Conservation (phyloP, 2,113 vertebrate genomes). For the Rhipidura dahli region DNA sequence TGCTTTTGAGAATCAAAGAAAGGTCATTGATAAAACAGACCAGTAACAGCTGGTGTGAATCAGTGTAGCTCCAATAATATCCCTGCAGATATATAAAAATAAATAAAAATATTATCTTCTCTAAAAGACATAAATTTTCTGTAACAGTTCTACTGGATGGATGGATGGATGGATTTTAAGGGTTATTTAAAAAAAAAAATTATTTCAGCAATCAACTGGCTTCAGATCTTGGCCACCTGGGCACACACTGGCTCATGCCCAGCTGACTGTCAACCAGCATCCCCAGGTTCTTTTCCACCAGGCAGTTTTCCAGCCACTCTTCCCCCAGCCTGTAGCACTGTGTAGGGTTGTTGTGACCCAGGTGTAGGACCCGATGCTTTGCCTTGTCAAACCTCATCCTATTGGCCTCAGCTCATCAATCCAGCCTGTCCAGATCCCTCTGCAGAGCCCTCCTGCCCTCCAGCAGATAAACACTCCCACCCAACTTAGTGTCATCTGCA, state of each 20-base stretch:
- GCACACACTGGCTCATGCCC: not conserved
- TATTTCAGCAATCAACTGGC: not conserved
- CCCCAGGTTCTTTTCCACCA: not conserved
- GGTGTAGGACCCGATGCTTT: fast-evolving
- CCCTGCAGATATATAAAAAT: not conserved
- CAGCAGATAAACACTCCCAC: not conserved
- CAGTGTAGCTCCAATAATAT: not conserved
- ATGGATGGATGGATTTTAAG: not conserved
- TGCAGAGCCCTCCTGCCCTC: not conserved
- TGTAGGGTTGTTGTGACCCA: not conserved
- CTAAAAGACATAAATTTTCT: not conserved
- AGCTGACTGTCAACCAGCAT: not conserved
- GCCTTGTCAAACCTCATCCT: not conserved
- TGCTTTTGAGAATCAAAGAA: not conserved
- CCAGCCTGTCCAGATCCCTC: not conserved
- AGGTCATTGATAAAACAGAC: not conserved
- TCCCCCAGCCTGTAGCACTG: fast-evolving
- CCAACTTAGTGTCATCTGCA: not conserved
- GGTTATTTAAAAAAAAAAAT: not conserved
- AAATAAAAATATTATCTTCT: not conserved
- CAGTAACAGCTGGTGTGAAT: not conserved
- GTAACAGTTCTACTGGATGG: not conserved
- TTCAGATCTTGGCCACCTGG: not conserved
- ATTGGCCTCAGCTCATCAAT: fast-evolving
- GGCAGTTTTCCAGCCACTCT: not conserved